Percentiles rank a stretch among this genome's conserved stretches.
phyloP scores from a whole-genome alignment of 2,113 vertebrate species.

The Herpetotheres cachinnans region DNA sequence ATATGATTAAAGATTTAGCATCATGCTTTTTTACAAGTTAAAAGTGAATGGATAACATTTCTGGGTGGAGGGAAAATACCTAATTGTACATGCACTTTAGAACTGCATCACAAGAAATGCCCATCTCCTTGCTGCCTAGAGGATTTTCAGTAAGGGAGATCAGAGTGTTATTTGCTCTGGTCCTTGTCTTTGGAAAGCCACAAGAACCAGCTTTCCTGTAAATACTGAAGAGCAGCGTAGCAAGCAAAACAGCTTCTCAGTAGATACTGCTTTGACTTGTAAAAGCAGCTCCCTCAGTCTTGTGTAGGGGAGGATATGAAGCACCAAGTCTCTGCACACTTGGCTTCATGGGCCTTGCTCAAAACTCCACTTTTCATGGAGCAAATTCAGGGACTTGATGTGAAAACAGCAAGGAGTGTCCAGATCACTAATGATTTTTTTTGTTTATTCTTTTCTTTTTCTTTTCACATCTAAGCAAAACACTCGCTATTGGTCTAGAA shows the following conservation, averaged over 20 bases:
- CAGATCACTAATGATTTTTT: background rate
- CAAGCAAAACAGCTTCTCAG: background rate
- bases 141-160: background rate
- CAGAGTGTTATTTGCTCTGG: background rate
- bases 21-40: background rate
- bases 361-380: background rate
- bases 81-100: background rate
- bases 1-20: background rate
- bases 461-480: background rate
- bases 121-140: background rate
- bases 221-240: background rate
- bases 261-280: background rate
- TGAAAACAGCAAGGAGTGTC: background rate
- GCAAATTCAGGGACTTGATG: background rate
- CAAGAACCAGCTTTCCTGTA: background rate
- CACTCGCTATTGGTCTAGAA: background rate
- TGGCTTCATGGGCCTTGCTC: background rate
- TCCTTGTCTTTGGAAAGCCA: background rate
- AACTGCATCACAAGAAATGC: background rate
- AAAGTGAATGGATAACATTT: background rate
- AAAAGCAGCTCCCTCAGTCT: background rate
- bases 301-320: background rate
- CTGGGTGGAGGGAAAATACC: background rate
- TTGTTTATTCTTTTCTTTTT: background rate
- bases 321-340: accelerated